These are phyloP conservation scores for Zonotrichia albicollis DNA, from an alignment of 2,797 vertebrate species.

Conservation along the genomic window DNA sequence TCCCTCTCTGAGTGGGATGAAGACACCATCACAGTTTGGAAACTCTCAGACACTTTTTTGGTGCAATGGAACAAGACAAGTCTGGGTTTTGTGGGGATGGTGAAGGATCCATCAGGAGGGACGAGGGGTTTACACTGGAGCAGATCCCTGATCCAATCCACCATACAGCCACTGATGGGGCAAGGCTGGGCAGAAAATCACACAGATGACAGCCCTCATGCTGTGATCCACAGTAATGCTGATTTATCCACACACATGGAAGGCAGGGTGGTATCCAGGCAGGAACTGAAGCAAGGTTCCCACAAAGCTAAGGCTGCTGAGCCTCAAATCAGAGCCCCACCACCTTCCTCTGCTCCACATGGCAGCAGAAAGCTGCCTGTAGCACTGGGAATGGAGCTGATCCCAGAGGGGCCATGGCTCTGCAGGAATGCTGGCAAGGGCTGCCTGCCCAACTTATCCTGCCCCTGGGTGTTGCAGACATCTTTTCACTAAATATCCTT, in stretches of 20 bases:
- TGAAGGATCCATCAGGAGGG: neutral
- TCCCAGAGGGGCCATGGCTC: neutral
- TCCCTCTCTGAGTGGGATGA: neutral
- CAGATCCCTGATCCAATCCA: neutral
- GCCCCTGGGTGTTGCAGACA: neutral
- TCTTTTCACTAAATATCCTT: too few relatives aligned
- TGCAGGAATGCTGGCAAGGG: neutral
- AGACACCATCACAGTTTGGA: neutral
- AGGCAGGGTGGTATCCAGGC: neutral
- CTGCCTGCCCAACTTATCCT: neutral
- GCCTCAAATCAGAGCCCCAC: neutral
- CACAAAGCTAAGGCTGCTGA: neutral
- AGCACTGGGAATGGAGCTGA: neutral
- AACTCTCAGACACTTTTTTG: neutral
- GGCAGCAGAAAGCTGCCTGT: neutral
- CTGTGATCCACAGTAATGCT: neutral
- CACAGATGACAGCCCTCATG: rapidly evolving
- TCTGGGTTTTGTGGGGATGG: neutral
- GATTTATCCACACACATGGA: neutral
- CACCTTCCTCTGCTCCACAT: rapidly evolving
- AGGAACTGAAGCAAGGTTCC: neutral
- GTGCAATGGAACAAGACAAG: rapidly evolving
- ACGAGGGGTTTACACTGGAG: neutral
- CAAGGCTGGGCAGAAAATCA: neutral
- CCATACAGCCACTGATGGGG: rapidly evolving